Conservation (phyloP, 1,140 invertebrate species). For the Melanaphis sacchari region DNA sequence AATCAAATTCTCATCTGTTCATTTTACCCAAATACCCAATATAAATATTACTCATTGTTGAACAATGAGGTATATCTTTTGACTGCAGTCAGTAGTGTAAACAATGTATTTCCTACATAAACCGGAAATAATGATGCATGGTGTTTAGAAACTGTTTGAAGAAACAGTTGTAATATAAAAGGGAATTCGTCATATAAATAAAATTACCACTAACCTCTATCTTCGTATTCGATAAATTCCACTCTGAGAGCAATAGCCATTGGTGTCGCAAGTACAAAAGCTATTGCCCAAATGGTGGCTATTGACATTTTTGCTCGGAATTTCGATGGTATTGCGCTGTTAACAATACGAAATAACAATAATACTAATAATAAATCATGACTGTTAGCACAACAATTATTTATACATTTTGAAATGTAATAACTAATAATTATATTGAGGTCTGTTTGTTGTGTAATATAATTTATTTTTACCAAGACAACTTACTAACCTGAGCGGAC, state of each 20-base stretch:
- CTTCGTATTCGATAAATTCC: constrained; percentile 61
- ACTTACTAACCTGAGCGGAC: constrained; percentile 61
- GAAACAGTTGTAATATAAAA: background rate
- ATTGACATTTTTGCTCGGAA: constrained; percentile 74
- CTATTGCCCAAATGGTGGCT: constrained; percentile 73
- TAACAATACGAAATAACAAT: constrained; percentile 58
- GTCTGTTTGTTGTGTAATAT: background rate
- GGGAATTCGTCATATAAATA: background rate
- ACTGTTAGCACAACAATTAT: background rate
- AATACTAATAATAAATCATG: background rate
- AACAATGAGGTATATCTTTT: background rate
- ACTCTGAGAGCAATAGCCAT: constrained; percentile 74
- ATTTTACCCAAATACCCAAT: background rate
- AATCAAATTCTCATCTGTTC: background rate
- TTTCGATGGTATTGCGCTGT: constrained; percentile 74
- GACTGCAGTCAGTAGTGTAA: background rate
- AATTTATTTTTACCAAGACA: background rate
- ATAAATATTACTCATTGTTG: background rate
- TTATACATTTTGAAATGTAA: background rate
- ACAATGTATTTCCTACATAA: background rate
- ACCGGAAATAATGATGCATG: background rate
- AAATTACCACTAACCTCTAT: constrained; percentile 59
- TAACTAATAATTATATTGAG: background rate
- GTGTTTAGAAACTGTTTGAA: background rate
- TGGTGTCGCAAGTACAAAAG: constrained; percentile 70